A percentile compares a stretch with the other conserved stretches of the same genome.
These are phyloP conservation scores for Beroe ovata DNA, from an alignment of 37 sponge, comb jelly and placozoan species.

Conservation along the genomic window DNA sequence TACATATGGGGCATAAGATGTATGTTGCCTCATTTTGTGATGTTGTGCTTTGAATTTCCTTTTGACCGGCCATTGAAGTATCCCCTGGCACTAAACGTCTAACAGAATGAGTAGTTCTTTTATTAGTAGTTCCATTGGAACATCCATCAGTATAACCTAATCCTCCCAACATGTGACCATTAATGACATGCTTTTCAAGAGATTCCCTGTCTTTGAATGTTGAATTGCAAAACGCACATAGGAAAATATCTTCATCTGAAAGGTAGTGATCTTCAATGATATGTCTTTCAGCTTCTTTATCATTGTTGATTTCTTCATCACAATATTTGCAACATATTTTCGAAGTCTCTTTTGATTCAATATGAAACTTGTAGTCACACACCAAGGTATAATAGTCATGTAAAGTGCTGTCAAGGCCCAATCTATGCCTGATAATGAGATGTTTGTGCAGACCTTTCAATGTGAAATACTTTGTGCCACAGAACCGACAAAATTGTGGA, in stretches of 20 bases:
- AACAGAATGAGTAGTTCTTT: too few relatives aligned
- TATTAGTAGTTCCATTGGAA: too few relatives aligned
- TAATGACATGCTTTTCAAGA: constrained; percentile 56
- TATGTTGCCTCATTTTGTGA: not conserved
- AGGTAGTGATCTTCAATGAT: not conserved
- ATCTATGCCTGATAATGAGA: constrained; percentile 2
- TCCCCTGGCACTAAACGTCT: not conserved
- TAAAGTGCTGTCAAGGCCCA: constrained; percentile 5
- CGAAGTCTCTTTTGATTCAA: not conserved
- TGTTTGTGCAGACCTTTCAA: constrained; percentile 30
- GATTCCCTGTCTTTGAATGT: not conserved
- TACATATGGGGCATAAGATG: not conserved
- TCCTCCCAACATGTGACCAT: constrained; percentile 20
- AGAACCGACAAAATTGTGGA: constrained; percentile 62
- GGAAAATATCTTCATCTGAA: not conserved
- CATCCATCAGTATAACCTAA: not conserved
- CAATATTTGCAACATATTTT: constrained; percentile 41
- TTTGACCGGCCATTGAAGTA: not conserved
- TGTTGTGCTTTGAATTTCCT: not conserved
- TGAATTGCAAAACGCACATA: constrained; percentile 36
- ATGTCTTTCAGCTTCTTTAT: not conserved
- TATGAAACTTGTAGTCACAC: not conserved
- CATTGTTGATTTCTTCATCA: constrained; percentile 28
- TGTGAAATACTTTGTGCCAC: constrained; percentile 14
- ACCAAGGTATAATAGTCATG: constrained; percentile 60